Conservation (phyloP, 2,888 invertebrate species). For the Nebria salina region DNA sequence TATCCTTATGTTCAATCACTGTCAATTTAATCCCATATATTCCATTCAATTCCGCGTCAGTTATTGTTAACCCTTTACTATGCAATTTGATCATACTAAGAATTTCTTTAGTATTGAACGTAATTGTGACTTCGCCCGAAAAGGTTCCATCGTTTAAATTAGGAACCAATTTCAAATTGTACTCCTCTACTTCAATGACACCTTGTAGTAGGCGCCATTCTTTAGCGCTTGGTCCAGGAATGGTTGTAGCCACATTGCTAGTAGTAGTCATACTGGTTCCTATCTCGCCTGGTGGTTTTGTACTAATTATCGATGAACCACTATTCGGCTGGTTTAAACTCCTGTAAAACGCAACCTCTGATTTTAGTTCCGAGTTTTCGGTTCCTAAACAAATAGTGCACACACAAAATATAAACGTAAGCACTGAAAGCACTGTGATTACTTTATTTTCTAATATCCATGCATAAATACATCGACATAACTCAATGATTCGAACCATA, state of each 20-base stretch:
- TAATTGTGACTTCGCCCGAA: conserved; percentile 67
- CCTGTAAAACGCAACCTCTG: conserved; percentile 50
- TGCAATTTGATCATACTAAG: conserved; percentile 69
- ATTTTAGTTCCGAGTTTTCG: conserved; percentile 57
- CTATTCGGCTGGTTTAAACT: conserved; percentile 30
- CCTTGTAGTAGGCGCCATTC: conserved; percentile 68
- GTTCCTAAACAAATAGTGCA: conserved; percentile 67
- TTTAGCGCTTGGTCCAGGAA: conserved; percentile 46
- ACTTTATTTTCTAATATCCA: conserved; percentile 59
- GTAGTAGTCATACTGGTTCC: conserved; percentile 8
- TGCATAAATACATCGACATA: conserved; percentile 43
- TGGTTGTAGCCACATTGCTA: not conserved
- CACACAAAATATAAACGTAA: conserved; percentile 63
- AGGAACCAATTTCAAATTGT: conserved; percentile 75
- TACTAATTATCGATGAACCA: conserved; percentile 23
- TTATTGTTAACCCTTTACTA: conserved; percentile 68
- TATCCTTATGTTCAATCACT: conserved; percentile 49
- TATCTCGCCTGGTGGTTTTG: conserved; percentile 32
- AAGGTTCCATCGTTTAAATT: conserved; percentile 68
- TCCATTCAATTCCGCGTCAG: conserved; percentile 55
- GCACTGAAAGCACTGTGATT: conserved; percentile 58
- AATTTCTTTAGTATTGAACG: conserved; percentile 60
- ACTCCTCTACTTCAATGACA: conserved; percentile 69
- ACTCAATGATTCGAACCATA: not conserved
- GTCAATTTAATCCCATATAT: not conserved